Conservation (phyloP, 2,113 vertebrate genomes). For the Neodon shergylaensis region DNA sequence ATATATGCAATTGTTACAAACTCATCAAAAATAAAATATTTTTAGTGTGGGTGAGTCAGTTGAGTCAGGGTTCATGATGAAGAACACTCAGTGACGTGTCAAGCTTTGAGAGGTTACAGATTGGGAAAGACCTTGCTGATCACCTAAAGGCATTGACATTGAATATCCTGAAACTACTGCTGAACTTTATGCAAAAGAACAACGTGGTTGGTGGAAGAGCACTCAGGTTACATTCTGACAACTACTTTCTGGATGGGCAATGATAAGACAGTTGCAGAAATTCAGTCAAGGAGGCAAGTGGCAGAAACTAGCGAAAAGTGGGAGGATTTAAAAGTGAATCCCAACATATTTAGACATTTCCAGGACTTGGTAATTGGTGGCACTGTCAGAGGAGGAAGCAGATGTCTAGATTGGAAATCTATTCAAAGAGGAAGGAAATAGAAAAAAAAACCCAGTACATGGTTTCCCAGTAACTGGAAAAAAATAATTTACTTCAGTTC, state of each 20-base stretch:
- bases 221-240: not conserved
- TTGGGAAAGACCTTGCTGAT: not conserved
- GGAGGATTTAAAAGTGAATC: slow-evolving; percentile 29
- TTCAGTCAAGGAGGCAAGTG: not conserved
- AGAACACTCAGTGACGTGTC: not conserved
- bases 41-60: not conserved
- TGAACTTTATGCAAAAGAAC: not conserved
- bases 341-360: slow-evolving; percentile 20
- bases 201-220: not conserved
- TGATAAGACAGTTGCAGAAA: not conserved
- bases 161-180: not conserved
- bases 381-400: slow-evolving; percentile 30
- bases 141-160: not conserved
- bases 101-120: not conserved
- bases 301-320: not conserved
- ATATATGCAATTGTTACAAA: not conserved
- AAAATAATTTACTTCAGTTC: slow-evolving; percentile 37
- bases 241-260: not conserved
- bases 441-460: not conserved
- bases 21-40: not conserved
- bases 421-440: slow-evolving; percentile 12
- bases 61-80: not conserved
- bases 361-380: slow-evolving; percentile 24
- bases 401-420: slow-evolving; percentile 44
- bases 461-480: not conserved